These are phyloP conservation scores for Hormaphis cornu DNA, from an alignment of 1,140 invertebrate species.

Conservation along the genomic window DNA sequence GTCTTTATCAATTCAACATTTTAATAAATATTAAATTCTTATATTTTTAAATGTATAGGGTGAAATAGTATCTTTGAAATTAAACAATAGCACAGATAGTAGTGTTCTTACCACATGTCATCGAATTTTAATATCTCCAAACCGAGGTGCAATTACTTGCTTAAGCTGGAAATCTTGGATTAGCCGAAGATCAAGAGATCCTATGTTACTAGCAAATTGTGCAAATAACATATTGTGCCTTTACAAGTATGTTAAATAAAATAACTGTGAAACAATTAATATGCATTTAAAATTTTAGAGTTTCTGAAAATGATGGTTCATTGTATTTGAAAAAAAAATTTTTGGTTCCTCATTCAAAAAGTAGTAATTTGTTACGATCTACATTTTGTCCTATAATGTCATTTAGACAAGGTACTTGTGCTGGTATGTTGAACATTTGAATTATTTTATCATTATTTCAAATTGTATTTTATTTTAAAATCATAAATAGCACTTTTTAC, in stretches of 20 bases:
- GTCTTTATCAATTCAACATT: not conserved
- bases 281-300: constrained; percentile 43
- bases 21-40: not conserved
- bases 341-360: constrained; percentile 52
- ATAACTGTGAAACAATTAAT: not conserved
- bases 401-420: constrained; percentile 66
- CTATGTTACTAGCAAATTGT: constrained; percentile 67
- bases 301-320: constrained; percentile 55
- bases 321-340: constrained; percentile 54
- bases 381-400: constrained; percentile 81
- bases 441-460: not conserved
- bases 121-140: constrained; percentile 52
- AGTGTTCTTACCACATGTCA: constrained; percentile 55
- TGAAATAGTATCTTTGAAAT: constrained; percentile 58
- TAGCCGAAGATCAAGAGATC: constrained; percentile 63
- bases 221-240: constrained; percentile 64
- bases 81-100: constrained; percentile 59
- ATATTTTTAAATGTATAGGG: constrained; percentile 44
- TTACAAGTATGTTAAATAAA: constrained; percentile 46
- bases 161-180: constrained; percentile 74
- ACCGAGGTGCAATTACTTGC: constrained; percentile 55
- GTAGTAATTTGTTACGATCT: constrained; percentile 50
- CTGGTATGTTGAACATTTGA: constrained; percentile 47
- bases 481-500: not conserved
- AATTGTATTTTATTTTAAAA: not conserved